A percentile compares a stretch with the other conserved stretches of the same genome.
phyloP scores from a whole-genome alignment of 2,113 vertebrate genomes.

The Apeltes quadracus region DNA sequence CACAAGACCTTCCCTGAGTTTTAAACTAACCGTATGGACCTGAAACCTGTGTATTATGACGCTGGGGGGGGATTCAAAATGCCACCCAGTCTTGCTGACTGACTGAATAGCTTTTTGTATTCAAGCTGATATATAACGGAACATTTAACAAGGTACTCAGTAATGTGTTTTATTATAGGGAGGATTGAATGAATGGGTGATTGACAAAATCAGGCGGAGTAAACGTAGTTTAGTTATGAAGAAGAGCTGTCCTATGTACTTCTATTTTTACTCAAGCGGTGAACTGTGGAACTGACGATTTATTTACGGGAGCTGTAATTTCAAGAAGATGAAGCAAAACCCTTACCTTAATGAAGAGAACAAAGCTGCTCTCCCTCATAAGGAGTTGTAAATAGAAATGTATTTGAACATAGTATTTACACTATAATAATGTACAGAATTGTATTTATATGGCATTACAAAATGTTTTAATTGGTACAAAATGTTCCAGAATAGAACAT shows the following conservation, averaged over 20 bases:
- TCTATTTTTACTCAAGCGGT: constrained; percentile 62
- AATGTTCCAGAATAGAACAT: constrained; percentile 94
- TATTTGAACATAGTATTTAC: constrained; percentile 87
- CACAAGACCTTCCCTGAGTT: constrained; percentile 32
- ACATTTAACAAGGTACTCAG: constrained; percentile 66
- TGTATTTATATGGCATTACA: constrained; percentile 96
- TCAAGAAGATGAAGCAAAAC: constrained; percentile 78
- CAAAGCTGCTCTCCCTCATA: constrained; percentile 91
- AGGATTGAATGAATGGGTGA: constrained; percentile 37
- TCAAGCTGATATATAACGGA: constrained; percentile 54
- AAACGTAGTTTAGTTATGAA: constrained; percentile 54
- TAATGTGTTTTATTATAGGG: constrained; percentile 50
- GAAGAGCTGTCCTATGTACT: constrained; percentile 50
- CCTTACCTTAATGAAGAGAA: constrained; percentile 84
- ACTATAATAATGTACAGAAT: constrained; percentile 93
- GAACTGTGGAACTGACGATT: constrained; percentile 65
- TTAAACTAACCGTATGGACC: constrained; percentile 50
- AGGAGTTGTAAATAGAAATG: constrained; percentile 91
- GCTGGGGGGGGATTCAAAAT: constrained; percentile 55
- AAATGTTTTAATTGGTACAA: constrained; percentile 93
- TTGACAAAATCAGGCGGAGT: constrained; percentile 33
- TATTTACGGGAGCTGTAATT: constrained; percentile 80
- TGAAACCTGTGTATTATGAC: constrained; percentile 58
- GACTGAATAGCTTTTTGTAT: constrained; percentile 47
- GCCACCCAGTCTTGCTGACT: constrained; percentile 51